These are phyloP conservation scores for Drosophila arawakana DNA, from an alignment of 1,140 invertebrate genomes.

Conservation along the genomic window DNA sequence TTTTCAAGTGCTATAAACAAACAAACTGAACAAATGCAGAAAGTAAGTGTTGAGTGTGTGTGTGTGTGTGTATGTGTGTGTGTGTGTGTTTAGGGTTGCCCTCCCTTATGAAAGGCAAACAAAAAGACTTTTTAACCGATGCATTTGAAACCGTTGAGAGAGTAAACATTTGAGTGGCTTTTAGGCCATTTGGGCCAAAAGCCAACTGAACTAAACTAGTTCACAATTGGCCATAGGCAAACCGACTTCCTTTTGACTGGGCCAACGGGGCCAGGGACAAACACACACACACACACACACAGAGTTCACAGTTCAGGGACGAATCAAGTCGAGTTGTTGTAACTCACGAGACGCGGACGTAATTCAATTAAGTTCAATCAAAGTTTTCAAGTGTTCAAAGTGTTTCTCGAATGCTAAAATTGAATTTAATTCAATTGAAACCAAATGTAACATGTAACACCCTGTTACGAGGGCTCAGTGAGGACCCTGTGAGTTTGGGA, in stretches of 20 bases:
- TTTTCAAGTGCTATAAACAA: slow-evolving; percentile 33
- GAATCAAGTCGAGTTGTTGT: slow-evolving; percentile 58
- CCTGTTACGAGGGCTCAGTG: slow-evolving; percentile 1
- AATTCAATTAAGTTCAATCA: slow-evolving; percentile 79
- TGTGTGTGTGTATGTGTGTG: slow-evolving; percentile 13
- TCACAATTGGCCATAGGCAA: slow-evolving; percentile 15
- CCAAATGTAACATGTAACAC: slow-evolving; percentile 8
- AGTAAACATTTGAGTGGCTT: slow-evolving; percentile 20
- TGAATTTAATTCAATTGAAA: slow-evolving; percentile 62
- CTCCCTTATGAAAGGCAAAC: slow-evolving; percentile 68
- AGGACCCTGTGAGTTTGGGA: neutral
- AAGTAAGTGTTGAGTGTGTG: neutral
- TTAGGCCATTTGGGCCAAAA: slow-evolving; percentile 15
- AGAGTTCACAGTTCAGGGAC: slow-evolving; percentile 37
- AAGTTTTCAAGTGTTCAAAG: slow-evolving; percentile 43
- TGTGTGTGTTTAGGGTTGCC: slow-evolving; percentile 33
- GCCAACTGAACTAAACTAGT: slow-evolving; percentile 32
- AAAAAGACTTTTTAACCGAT: slow-evolving; percentile 64
- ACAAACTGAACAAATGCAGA: slow-evolving; percentile 9
- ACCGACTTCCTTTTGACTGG: slow-evolving; percentile 48
- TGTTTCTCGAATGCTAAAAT: slow-evolving; percentile 64
- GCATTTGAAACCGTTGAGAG: slow-evolving; percentile 35
- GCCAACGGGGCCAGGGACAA: slow-evolving; percentile 15
- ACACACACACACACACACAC: neutral
- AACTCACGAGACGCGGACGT: slow-evolving; percentile 52